Evolutionary conservation across 2,888 invertebrate genomes (phyloP).

Genomic region (Drosophila algonquin): DNA sequence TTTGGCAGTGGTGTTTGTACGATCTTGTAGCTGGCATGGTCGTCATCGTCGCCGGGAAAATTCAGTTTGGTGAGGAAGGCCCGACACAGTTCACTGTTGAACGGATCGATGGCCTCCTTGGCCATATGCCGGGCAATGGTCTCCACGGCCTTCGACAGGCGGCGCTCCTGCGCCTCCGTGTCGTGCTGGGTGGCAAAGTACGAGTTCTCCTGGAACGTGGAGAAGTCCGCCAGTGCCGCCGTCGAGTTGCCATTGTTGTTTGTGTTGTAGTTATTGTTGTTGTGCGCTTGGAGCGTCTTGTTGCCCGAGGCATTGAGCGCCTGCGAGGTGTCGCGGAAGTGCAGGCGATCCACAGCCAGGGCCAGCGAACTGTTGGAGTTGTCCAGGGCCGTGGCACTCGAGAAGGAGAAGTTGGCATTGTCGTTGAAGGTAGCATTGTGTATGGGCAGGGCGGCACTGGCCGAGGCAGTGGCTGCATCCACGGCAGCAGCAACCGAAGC

Average conservation of each 20-base stretch:
- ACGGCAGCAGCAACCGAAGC: constrained; percentile 23
- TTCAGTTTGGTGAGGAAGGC: constrained; percentile 89
- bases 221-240: constrained; percentile 78
- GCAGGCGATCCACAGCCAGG: constrained; percentile 78
- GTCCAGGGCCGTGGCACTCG: constrained; percentile 79
- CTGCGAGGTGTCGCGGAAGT: constrained; percentile 77
- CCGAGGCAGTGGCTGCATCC: constrained; percentile 61
- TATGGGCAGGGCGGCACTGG: not conserved
- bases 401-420: constrained; percentile 82
- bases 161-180: constrained; percentile 81
- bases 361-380: constrained; percentile 82
- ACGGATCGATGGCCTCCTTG: constrained; percentile 89
- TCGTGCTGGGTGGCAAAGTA: constrained; percentile 84
- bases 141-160: constrained; percentile 81
- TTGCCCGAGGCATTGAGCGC: constrained; percentile 34
- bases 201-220: constrained; percentile 84
- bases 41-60: constrained; percentile 88
- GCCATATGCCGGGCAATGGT: constrained; percentile 82
- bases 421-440: constrained; percentile 74
- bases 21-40: constrained; percentile 86
- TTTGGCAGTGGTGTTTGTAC: constrained; percentile 87
- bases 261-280: constrained; percentile 58
- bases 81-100: constrained; percentile 89
- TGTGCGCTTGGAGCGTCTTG: constrained; percentile 48
- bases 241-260: constrained; percentile 29